Conservation (phyloP, 2,113 vertebrate species). For the Sturnira hondurensis region DNA sequence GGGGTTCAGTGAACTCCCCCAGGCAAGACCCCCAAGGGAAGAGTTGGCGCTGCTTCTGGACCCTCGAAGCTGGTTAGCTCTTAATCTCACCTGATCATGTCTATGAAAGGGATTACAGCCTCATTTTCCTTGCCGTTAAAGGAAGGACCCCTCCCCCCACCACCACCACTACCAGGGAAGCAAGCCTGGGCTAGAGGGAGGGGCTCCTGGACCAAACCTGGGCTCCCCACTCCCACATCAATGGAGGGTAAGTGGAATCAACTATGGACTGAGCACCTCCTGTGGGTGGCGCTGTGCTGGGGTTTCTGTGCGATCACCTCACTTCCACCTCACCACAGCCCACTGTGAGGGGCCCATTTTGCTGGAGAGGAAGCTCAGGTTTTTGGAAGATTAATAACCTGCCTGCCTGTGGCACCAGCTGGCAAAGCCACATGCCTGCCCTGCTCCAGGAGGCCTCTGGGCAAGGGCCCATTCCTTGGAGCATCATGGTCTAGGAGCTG, state of each 20-base stretch:
- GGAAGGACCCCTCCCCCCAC: not conserved
- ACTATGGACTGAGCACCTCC: not conserved
- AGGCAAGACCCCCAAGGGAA: not conserved
- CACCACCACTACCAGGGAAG: not conserved
- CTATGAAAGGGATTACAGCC: not conserved
- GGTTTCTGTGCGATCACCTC: not conserved
- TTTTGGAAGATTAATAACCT: not conserved
- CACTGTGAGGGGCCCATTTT: not conserved
- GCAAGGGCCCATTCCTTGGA: not conserved
- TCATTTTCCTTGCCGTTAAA: not conserved
- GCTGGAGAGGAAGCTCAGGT: not conserved
- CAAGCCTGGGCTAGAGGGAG: not conserved
- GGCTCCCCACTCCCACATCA: not conserved
- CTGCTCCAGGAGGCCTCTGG: not conserved
- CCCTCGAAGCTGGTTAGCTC: not conserved
- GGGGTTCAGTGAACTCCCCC: not conserved
- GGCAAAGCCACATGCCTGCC: not conserved
- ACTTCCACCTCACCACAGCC: not conserved
- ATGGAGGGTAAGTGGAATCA: not conserved
- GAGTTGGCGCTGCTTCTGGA: not conserved
- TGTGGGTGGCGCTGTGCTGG: fast-evolving
- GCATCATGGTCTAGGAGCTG: not conserved
- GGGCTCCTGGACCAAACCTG: not conserved
- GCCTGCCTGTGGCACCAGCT: not conserved
- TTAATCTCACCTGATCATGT: not conserved